Conservation (phyloP, 1,140 invertebrate genomes). For the Spodoptera litura region DNA sequence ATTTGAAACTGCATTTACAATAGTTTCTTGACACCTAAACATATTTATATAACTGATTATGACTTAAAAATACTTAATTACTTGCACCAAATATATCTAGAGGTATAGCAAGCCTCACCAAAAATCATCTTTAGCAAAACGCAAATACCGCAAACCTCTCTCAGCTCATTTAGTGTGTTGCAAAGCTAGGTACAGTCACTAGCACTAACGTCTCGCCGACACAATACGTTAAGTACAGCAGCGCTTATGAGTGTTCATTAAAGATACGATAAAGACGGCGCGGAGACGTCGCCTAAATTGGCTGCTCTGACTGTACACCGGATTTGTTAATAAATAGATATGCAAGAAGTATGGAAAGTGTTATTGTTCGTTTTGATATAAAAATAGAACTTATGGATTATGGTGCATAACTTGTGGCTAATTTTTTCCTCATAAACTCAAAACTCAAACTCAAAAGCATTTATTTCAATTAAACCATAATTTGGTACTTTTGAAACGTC, state of each 20-base stretch:
- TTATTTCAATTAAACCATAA: too few relatives aligned
- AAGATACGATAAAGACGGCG: slow-evolving; percentile 82
- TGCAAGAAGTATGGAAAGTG: slow-evolving; percentile 20
- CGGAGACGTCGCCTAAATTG: slow-evolving; percentile 70
- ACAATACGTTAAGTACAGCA: slow-evolving; percentile 74
- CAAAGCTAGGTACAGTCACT: slow-evolving; percentile 44
- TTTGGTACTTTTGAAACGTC: too few relatives aligned
- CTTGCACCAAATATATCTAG: not conserved
- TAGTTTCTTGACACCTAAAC: too few relatives aligned
- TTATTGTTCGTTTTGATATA: not conserved
- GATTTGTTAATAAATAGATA: slow-evolving; percentile 39
- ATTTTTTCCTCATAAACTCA: too few relatives aligned
- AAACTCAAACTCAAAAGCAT: too few relatives aligned
- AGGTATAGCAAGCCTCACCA: not conserved
- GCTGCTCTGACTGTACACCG: slow-evolving; percentile 60
- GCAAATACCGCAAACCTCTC: slow-evolving; percentile 71
- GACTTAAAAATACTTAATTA: too few relatives aligned
- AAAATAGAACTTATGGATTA: too few relatives aligned
- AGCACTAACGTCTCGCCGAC: slow-evolving; percentile 57
- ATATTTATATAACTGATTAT: too few relatives aligned
- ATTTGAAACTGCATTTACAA: too few relatives aligned
- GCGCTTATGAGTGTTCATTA: slow-evolving; percentile 82
- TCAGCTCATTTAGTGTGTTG: slow-evolving; percentile 62
- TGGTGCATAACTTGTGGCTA: too few relatives aligned
- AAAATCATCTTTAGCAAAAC: slow-evolving; percentile 41